Percentiles rank a stretch among this genome's conserved stretches.
Conservation (phyloP, 2,888 invertebrate genomes). For the Oxyteleia sp. region DNA sequence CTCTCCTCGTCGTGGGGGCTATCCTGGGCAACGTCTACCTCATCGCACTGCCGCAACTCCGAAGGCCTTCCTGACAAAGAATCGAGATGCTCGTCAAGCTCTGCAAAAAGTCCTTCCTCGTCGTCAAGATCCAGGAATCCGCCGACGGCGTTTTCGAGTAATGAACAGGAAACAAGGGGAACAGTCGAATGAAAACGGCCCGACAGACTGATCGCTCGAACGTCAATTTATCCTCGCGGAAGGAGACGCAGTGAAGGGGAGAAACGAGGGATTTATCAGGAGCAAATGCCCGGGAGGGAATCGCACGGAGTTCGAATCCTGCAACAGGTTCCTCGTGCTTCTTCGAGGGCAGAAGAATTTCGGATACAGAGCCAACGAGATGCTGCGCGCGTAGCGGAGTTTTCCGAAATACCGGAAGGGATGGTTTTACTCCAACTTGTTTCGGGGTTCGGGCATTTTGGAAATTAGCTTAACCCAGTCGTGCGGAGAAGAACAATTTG, state of each 20-base stretch:
- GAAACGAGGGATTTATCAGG: slow-evolving; percentile 40
- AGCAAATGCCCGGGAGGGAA: slow-evolving; percentile 45
- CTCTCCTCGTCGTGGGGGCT: slow-evolving; percentile 84
- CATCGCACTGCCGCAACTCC: slow-evolving; percentile 85
- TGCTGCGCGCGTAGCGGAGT: slow-evolving; percentile 38
- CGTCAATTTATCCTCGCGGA: slow-evolving; percentile 50
- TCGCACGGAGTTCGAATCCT: slow-evolving; percentile 24
- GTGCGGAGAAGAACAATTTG: slow-evolving; percentile 31
- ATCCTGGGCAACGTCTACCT: slow-evolving; percentile 86
- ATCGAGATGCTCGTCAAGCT: slow-evolving; percentile 85
- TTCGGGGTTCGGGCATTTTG: slow-evolving; percentile 17
- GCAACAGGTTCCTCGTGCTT: slow-evolving; percentile 63
- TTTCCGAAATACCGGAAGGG: slow-evolving; percentile 44
- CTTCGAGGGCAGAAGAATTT: slow-evolving; percentile 45
- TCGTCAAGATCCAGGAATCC: slow-evolving; percentile 85
- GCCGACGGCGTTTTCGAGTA: slow-evolving; percentile 85
- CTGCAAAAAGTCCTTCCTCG: slow-evolving; percentile 85
- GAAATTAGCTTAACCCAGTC: slow-evolving; percentile 37
- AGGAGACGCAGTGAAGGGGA: slow-evolving; percentile 9
- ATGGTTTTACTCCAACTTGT: slow-evolving; percentile 18
- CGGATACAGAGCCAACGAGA: slow-evolving; percentile 36
- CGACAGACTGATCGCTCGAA: slow-evolving; percentile 42
- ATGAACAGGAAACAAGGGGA: slow-evolving; percentile 13
- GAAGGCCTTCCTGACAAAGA: slow-evolving; percentile 86
- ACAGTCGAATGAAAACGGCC: slow-evolving; percentile 18